These are phyloP conservation scores for Suncus etruscus DNA, from an alignment of 2,113 vertebrate species.

Conservation along the genomic window DNA sequence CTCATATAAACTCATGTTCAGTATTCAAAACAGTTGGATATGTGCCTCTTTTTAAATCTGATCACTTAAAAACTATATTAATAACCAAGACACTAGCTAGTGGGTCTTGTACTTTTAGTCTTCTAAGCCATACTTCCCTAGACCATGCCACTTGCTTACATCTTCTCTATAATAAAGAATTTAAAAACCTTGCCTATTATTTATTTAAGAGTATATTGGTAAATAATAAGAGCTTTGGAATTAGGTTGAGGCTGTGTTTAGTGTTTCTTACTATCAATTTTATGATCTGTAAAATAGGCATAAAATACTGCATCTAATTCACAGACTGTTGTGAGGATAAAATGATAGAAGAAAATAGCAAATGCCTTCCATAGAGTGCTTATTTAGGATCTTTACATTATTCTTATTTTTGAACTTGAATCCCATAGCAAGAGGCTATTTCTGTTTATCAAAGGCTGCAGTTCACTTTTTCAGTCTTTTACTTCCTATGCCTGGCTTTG, in stretches of 20 bases:
- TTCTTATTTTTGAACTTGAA: conserved; percentile 34
- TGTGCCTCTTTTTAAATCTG: conserved; percentile 8
- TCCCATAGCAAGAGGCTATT: background rate
- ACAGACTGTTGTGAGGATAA: background rate
- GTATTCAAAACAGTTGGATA: background rate
- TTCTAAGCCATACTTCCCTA: background rate
- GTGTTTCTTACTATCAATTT: background rate
- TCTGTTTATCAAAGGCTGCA: background rate
- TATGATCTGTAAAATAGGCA: conserved; percentile 30
- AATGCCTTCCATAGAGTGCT: background rate
- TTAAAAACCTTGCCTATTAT: background rate
- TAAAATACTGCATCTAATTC: background rate
- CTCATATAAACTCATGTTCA: background rate
- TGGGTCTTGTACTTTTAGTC: background rate
- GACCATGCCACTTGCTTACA: background rate
- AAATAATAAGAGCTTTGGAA: conserved; percentile 51
- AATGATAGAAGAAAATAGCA: conserved; percentile 38
- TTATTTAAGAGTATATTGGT: background rate
- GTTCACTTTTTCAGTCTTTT: conserved; percentile 24
- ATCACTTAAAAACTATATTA: background rate
- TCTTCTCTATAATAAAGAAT: background rate
- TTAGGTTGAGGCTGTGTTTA: conserved; percentile 34
- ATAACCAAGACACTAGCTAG: background rate
- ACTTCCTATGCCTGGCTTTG: background rate
- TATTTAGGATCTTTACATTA: conserved; percentile 24